These are phyloP conservation scores for Cebidichthys violaceus DNA, from an alignment of 2,113 vertebrate species.

Conservation along the genomic window DNA sequence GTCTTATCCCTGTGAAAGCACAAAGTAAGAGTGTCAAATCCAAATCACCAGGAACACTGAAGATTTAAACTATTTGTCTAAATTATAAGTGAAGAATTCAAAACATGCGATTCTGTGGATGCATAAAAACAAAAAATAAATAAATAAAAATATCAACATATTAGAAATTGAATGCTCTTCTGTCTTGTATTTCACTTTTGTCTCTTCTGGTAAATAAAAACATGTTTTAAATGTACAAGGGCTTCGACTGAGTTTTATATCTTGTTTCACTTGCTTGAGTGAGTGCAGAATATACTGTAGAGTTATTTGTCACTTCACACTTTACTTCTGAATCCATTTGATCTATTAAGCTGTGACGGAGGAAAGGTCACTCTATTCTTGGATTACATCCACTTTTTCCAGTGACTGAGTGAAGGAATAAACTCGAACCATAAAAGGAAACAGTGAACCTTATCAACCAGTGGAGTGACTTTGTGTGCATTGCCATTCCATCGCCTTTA, in stretches of 20 bases:
- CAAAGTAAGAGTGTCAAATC: neutral
- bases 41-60: neutral
- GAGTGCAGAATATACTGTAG: neutral
- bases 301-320: slow-evolving; percentile 30
- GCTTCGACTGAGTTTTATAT: neutral
- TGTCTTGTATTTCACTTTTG: neutral
- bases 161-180: neutral
- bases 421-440: slow-evolving; percentile 3
- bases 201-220: neutral
- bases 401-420: slow-evolving; percentile 19
- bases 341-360: slow-evolving; percentile 34
- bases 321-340: slow-evolving; percentile 22
- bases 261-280: neutral
- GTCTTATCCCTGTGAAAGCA: neutral
- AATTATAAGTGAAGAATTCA: neutral
- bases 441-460: neutral
- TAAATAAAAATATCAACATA: neutral
- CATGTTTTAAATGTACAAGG: neutral
- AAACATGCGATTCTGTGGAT: neutral
- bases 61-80: neutral
- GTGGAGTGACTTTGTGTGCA: neutral
- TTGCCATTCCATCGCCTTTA: too few relatives aligned
- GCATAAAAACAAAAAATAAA: neutral
- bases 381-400: slow-evolving; percentile 8
- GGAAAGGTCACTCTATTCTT: slow-evolving; percentile 42